Conservation (phyloP, 2,113 vertebrate species). For the Speoplatyrhinus poulsoni region DNA sequence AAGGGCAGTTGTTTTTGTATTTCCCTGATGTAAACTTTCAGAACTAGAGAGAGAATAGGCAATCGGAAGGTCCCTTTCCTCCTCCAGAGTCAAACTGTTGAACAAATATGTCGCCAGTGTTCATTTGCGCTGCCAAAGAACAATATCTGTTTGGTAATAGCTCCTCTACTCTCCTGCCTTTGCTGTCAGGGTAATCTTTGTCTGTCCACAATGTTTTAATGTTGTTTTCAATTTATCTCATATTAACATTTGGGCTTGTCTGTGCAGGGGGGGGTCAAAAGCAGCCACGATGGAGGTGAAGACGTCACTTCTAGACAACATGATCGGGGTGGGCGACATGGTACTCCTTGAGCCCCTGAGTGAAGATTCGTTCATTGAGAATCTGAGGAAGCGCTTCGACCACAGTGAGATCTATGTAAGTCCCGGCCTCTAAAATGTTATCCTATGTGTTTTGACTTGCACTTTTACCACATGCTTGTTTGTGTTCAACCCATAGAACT, state of each 20-base stretch:
- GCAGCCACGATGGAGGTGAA: constrained; percentile 97
- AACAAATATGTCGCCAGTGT: constrained; percentile 58
- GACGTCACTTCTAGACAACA: constrained; percentile 94
- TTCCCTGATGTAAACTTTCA: constrained; percentile 49
- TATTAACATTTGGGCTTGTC: constrained; percentile 15
- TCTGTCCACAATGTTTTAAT: no score
- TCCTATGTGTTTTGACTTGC: neutral
- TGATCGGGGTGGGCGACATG: constrained; percentile 98
- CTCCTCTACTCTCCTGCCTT: neutral
- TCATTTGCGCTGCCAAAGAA: constrained; percentile 61
- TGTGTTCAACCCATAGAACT: no score
- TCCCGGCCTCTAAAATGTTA: constrained; percentile 33
- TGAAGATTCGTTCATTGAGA: constrained; percentile 90
- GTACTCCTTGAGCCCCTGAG: constrained; percentile 92
- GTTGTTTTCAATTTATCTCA: constrained; percentile 1
- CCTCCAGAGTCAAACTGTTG: constrained; percentile 50
- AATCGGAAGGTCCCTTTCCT: constrained; percentile 39
- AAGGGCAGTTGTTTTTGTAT: constrained; percentile 59
- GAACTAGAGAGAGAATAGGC: constrained; percentile 31
- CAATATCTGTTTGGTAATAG: constrained; percentile 27
- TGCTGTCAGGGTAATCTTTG: neutral
- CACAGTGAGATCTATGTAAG: constrained; percentile 96
- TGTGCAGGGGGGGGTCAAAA: constrained; percentile 72
- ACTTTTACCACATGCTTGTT: neutral
- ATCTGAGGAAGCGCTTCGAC: constrained; percentile 92